phyloP scores from a whole-genome alignment of 2,113 vertebrate genomes.

The Nematolebias whitei region DNA sequence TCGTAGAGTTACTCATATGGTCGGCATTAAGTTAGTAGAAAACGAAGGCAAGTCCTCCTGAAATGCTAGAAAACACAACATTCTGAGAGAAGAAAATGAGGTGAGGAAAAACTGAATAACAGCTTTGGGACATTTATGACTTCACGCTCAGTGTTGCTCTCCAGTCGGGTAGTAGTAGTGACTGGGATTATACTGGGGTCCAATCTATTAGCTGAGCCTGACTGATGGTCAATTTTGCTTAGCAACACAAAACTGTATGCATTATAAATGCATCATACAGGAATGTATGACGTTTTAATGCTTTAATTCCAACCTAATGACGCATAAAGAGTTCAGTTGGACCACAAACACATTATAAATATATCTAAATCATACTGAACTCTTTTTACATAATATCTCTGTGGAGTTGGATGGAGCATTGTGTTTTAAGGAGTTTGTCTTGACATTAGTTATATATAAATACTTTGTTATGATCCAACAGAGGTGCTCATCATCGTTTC shows the following conservation, averaged over 20 bases:
- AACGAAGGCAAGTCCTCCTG: neutral
- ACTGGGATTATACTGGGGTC: slow-evolving; percentile 27
- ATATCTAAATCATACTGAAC: slow-evolving; percentile 5
- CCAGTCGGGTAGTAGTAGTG: slow-evolving; percentile 10
- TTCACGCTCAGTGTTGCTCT: slow-evolving; percentile 26
- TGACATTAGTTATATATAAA: slow-evolving; percentile 22
- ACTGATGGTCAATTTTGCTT: neutral
- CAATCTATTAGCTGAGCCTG: slow-evolving; percentile 14
- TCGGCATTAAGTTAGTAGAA: neutral
- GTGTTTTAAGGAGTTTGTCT: neutral
- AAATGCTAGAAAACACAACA: slow-evolving; percentile 5
- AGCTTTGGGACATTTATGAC: slow-evolving; percentile 34
- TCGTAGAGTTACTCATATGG: neutral
- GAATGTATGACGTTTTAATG: no score
- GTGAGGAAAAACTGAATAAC: slow-evolving; percentile 17
- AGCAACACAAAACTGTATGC: neutral
- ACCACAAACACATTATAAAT: slow-evolving; percentile 3
- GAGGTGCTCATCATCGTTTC: no score
- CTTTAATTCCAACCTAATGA: slow-evolving; percentile 12
- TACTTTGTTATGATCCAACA: slow-evolving; percentile 19
- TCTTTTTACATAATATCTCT: slow-evolving; percentile 29
- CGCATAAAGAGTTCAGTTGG: slow-evolving; percentile 3
- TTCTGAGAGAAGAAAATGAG: neutral
- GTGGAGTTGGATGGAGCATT: slow-evolving; percentile 5
- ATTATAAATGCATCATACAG: neutral